Evolutionary conservation across 1,140 invertebrate species (phyloP).

Genomic region (Penaeus japonicus): DNA sequence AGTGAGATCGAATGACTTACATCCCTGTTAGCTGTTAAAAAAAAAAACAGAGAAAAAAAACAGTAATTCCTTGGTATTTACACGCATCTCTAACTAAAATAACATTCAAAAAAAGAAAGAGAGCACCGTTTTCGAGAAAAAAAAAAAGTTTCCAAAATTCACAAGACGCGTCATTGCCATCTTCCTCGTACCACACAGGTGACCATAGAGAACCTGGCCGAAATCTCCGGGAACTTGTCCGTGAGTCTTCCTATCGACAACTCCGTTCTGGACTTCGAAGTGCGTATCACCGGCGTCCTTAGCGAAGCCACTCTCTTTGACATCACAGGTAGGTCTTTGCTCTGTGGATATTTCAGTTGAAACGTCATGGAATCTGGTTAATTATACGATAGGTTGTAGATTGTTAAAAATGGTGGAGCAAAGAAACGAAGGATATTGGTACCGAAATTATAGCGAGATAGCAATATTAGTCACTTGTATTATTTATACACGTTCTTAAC

Average conservation of each 20-base stretch:
- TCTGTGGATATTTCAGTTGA: too few relatives aligned
- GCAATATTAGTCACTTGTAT: too few relatives aligned
- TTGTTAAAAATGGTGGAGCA: neutral
- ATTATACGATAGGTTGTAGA: too few relatives aligned
- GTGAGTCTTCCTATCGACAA: conserved; percentile 10
- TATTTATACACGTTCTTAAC: too few relatives aligned
- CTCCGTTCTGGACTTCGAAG: conserved; percentile 14
- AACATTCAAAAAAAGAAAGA: too few relatives aligned
- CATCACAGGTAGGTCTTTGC: neutral
- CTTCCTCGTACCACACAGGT: neutral
- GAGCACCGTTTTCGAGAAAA: too few relatives aligned
- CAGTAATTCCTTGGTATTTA: neutral
- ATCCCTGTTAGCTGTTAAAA: too few relatives aligned
- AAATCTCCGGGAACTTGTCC: neutral
- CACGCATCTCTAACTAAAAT: too few relatives aligned
- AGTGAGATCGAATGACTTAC: neutral
- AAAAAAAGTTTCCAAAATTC: too few relatives aligned
- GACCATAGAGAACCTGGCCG: neutral
- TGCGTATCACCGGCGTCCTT: conserved; percentile 7
- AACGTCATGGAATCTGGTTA: too few relatives aligned
- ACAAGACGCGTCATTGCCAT: neutral
- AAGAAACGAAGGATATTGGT: too few relatives aligned
- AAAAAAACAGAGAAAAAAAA: neutral
- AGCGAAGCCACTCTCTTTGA: neutral
- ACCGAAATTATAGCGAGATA: too few relatives aligned